Evolutionary conservation across 2,113 vertebrate species (phyloP), one percentile per base, ranked within the genome.

Genomic region (Xiphorhynchus elegans): DNA sequence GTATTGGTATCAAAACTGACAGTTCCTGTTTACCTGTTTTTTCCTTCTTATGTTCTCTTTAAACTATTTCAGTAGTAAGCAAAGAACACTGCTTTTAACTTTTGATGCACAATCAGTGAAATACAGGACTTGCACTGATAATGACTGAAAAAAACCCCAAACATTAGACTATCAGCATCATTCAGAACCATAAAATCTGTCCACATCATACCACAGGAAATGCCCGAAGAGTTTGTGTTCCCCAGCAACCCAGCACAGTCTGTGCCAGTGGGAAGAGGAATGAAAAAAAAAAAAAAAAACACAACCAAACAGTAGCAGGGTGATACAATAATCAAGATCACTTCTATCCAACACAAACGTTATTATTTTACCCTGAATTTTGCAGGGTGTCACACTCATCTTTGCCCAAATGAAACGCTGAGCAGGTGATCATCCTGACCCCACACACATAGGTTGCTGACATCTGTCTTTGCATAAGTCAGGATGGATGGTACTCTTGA

Each of bases 41-140:
- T 55, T 53, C 23, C 15, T 68, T 64, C 0, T 0, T 1, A 2
- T 6, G 11, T 26, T 72, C 24, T 67, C 26, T 24, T 52, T 23
- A 58, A 67, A 77, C 80, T 63, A 78, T 68, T 67, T 81, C 37
- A 66, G 12, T 2, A 69, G 5, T 19, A 50, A 69, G 52, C 79
- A 90, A 70, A 77, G 19, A 89, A 52, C 39, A n/a, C 11, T 10
- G 23, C 37, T 69, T 77, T 20, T 86, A 46, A 59, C 3, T 47
- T 55, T 60, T 15, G 29, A 89, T 42, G 42, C 26, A 77, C 39
- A 49, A 74, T 15, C 50, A 47, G 13, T 39, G 20, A 60, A 37
- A 72, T 39, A 46, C 31, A 90, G 20, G 88, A 88, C 55, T 35
- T 84, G n/a, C 42, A 74, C 19, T 31, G n/a, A 60, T 59, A 40